phyloP scores from a whole-genome alignment of 2,888 invertebrate genomes.

The Spodoptera littoralis region DNA sequence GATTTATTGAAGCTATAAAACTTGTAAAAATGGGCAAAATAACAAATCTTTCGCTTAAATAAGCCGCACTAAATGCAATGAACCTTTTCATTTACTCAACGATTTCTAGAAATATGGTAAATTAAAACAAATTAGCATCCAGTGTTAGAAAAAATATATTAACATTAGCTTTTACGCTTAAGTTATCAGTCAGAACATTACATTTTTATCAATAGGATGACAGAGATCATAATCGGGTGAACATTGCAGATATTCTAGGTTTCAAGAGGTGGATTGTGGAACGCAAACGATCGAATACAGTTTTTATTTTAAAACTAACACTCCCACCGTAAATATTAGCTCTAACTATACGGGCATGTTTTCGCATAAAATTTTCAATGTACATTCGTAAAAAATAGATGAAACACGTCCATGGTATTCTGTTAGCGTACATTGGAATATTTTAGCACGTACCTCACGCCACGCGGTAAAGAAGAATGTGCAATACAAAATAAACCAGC shows the following conservation, averaged over 20 bases:
- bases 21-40: slow-evolving; percentile 5
- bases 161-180: no score
- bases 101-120: no score
- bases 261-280: not conserved
- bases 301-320: not conserved
- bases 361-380: not conserved
- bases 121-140: no score
- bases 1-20: slow-evolving; percentile 14
- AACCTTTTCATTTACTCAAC: not conserved
- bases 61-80: not conserved
- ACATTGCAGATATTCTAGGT: no score
- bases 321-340: not conserved
- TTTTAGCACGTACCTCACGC: slow-evolving; percentile 26
- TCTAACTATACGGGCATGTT: not conserved
- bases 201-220: no score
- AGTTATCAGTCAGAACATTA: no score
- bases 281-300: not conserved
- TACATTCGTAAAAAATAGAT: slow-evolving; percentile 11
- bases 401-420: not conserved
- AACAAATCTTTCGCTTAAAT: slow-evolving; percentile 14
- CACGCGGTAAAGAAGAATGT: slow-evolving; percentile 36
- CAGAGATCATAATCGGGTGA: no score
- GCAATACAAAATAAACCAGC: slow-evolving; percentile 49
- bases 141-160: no score
- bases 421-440: slow-evolving; percentile 19